Evolutionary conservation across 2,797 vertebrate species (phyloP).

Genomic region (Austrolebias charrua): DNA sequence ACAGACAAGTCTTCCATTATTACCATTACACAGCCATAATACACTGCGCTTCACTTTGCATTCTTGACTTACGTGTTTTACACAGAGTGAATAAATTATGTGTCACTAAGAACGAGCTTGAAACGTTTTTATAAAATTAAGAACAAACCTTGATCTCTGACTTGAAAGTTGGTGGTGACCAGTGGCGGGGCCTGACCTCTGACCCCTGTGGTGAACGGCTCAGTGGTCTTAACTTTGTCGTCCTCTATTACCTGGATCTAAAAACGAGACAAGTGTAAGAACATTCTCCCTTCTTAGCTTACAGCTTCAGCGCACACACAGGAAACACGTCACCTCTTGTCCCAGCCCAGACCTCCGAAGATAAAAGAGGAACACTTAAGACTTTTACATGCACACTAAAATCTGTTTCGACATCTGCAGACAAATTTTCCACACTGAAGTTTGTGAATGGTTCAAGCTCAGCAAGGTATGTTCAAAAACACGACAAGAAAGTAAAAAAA

Average conservation of each 20-base stretch:
- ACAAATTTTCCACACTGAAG: not conserved
- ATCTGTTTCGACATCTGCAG: constrained; percentile 19
- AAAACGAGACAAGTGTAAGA: constrained; percentile 22
- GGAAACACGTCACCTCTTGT: not conserved
- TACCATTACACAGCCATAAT: not conserved
- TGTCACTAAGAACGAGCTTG: not conserved
- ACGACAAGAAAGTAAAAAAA: not conserved
- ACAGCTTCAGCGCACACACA: not conserved
- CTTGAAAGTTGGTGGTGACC: constrained; percentile 94
- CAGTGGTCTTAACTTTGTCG: constrained; percentile 87
- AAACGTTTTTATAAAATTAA: not conserved
- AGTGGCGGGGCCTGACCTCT: constrained; percentile 97
- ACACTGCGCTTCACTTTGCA: too few relatives aligned
- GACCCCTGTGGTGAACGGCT: constrained; percentile 92
- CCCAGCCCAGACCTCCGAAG: not conserved
- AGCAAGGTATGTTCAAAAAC: constrained; percentile 7
- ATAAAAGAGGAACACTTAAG: constrained; percentile 19
- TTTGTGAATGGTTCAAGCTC: constrained; percentile 22
- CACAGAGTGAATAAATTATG: not conserved
- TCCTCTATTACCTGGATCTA: constrained; percentile 99
- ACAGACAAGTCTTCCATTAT: constrained; percentile 14
- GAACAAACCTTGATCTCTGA: constrained; percentile 93
- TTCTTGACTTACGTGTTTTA: not conserved
- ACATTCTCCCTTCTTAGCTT: not conserved
- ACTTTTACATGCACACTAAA: constrained; percentile 33